Evolutionary conservation across 2,888 invertebrate genomes (phyloP).

Genomic region (Megastigmus dorsalis): DNA sequence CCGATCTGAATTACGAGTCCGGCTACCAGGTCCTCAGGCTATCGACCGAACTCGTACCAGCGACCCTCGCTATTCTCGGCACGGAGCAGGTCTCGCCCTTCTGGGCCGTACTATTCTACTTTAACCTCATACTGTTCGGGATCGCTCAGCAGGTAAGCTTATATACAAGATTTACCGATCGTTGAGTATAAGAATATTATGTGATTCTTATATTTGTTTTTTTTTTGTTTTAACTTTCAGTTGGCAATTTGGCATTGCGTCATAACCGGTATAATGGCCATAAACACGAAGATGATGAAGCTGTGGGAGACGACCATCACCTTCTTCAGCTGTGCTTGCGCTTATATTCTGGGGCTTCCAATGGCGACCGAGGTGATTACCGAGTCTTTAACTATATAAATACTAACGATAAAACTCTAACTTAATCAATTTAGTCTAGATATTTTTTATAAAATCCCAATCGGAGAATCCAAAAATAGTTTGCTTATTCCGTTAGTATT

Average conservation of each 20-base stretch:
- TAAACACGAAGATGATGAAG: constrained; percentile 83
- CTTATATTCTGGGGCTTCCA: constrained; percentile 87
- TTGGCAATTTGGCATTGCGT: constrained; percentile 94
- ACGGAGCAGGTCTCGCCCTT: constrained; percentile 87
- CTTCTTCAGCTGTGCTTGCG: constrained; percentile 88
- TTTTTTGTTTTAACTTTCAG: constrained; percentile 66
- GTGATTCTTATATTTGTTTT: not conserved
- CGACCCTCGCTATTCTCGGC: constrained; percentile 86
- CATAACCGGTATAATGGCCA: constrained; percentile 87
- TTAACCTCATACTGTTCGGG: constrained; percentile 89
- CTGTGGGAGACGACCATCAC: constrained; percentile 90
- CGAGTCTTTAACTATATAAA: too few species aligned
- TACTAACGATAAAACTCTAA: too few species aligned
- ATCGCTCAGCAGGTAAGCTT: constrained; percentile 85
- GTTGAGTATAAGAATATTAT: too few species aligned
- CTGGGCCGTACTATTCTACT: constrained; percentile 92
- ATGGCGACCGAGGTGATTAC: constrained; percentile 88
- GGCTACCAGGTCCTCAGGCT: constrained; percentile 90
- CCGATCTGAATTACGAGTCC: constrained; percentile 78
- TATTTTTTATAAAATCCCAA: too few species aligned
- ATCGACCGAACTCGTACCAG: constrained; percentile 93
- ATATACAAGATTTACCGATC: too few species aligned
- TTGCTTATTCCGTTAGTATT: too few species aligned
- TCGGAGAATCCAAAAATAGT: too few species aligned
- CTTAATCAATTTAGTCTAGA: too few species aligned